Conservation (phyloP, 2,113 vertebrate genomes). For the Varanus salvator region DNA sequence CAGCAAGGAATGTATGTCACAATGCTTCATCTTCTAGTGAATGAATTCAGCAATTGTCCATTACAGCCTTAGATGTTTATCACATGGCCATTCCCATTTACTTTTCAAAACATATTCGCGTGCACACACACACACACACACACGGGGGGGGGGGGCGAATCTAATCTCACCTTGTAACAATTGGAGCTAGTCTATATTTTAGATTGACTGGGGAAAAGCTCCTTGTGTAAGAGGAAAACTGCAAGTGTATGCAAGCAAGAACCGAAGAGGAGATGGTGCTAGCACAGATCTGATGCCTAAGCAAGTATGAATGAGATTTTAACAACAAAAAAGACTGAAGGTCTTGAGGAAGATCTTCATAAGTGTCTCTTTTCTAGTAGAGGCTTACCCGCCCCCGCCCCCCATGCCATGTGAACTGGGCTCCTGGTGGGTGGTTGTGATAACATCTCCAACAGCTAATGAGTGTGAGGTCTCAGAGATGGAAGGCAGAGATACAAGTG, state of each 20-base stretch:
- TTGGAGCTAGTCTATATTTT: constrained; percentile 2
- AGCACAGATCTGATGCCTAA: not conserved
- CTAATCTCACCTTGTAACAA: not conserved
- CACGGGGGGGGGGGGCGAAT: too few relatives aligned
- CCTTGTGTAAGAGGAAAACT: not conserved
- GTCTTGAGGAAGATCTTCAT: not conserved
- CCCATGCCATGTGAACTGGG: not conserved
- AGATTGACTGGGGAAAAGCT: not conserved
- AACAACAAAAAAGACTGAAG: not conserved
- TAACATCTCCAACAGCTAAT: not conserved
- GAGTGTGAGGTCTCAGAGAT: not conserved
- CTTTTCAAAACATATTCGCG: not conserved
- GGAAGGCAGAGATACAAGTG: not conserved
- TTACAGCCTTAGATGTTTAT: not conserved
- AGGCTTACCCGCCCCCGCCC: not conserved
- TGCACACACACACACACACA: too few relatives aligned
- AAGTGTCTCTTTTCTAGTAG: not conserved
- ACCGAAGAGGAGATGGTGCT: not conserved
- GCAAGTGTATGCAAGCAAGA: not conserved
- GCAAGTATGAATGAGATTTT: not conserved
- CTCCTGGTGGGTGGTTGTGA: not conserved
- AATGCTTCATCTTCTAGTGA: not conserved
- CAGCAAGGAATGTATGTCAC: not conserved
- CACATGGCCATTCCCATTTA: not conserved
- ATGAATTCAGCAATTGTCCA: not conserved